Evolutionary conservation across 2,888 invertebrate genomes (phyloP).

Genomic region (Panorpa germanica): DNA sequence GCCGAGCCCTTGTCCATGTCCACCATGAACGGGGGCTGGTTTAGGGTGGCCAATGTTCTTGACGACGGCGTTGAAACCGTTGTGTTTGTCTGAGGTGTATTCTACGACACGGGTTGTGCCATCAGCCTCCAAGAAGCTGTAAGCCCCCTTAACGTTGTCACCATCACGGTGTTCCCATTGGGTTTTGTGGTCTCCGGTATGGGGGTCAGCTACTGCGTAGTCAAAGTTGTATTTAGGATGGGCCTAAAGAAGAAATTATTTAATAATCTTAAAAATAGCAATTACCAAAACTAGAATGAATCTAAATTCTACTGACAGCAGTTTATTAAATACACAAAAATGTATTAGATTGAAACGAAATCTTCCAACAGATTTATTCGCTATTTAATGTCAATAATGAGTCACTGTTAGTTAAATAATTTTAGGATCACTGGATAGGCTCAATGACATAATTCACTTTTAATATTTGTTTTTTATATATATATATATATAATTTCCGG

Average conservation of each 20-base stretch:
- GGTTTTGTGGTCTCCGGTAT: conserved; percentile 37
- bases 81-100: conserved; percentile 30
- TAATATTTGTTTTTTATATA: too few relatives aligned
- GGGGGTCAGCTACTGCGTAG: conserved; percentile 39
- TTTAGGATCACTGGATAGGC: too few relatives aligned
- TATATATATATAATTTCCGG: too few relatives aligned
- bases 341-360: too few relatives aligned
- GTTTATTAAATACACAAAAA: too few relatives aligned
- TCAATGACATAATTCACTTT: too few relatives aligned
- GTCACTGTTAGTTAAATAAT: too few relatives aligned
- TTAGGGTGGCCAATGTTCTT: conserved; percentile 29
- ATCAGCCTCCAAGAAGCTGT: conserved; percentile 29
- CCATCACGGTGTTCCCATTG: conserved; percentile 40
- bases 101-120: conserved; percentile 31
- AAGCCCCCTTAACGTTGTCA: conserved; percentile 35
- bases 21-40: conserved; percentile 28
- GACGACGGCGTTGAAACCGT: conserved; percentile 32
- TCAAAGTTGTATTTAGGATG: conserved; percentile 38
- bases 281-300: neutral
- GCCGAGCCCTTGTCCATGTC: too few relatives aligned
- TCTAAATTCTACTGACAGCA: neutral
- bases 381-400: too few relatives aligned
- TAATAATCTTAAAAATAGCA: conserved; percentile 1
- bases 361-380: too few relatives aligned
- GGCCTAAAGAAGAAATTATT: conserved; percentile 23